Evolutionary conservation across 1,140 invertebrate genomes (phyloP).

Genomic region (Ips typographus): DNA sequence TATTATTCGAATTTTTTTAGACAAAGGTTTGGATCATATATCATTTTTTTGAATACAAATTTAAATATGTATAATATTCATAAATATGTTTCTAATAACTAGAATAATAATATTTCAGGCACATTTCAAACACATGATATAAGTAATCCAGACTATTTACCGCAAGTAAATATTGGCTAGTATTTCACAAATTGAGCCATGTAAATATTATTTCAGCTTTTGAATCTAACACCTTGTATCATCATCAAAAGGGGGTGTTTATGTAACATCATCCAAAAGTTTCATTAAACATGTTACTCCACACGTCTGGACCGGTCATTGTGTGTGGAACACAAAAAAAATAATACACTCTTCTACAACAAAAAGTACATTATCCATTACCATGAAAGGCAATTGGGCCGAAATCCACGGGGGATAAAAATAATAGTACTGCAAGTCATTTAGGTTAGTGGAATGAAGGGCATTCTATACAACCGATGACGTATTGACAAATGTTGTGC

Average conservation of each 20-base stretch:
- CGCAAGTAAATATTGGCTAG: too few relatives aligned
- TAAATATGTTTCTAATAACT: too few relatives aligned
- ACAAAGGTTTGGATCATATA: too few relatives aligned
- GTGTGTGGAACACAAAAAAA: not conserved
- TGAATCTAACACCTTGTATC: too few relatives aligned
- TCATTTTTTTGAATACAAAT: too few relatives aligned
- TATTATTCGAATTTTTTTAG: too few relatives aligned
- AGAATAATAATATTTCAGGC: too few relatives aligned
- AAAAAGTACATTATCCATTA: constrained; percentile 20
- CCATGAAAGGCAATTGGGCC: not conserved
- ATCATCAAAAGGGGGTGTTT: not conserved
- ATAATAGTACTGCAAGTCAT: constrained; percentile 27
- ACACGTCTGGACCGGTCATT: not conserved
- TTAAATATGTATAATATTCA: too few relatives aligned
- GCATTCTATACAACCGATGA: constrained; percentile 12
- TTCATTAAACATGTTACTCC: constrained; percentile 10
- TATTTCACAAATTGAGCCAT: too few relatives aligned
- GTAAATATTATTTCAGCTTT: too few relatives aligned
- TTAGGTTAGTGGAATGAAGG: constrained; percentile 10
- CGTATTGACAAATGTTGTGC: constrained; percentile 25
- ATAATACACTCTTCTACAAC: constrained; percentile 12
- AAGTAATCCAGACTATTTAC: too few relatives aligned
- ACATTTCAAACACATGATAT: too few relatives aligned
- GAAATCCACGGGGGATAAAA: constrained; percentile 24
- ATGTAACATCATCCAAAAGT: constrained; percentile 1